A percentile compares a stretch with the other conserved stretches of the same genome.
Evolutionary conservation across 2,888 invertebrate species (phyloP).

Genomic region (Quadroppia sp.): DNA sequence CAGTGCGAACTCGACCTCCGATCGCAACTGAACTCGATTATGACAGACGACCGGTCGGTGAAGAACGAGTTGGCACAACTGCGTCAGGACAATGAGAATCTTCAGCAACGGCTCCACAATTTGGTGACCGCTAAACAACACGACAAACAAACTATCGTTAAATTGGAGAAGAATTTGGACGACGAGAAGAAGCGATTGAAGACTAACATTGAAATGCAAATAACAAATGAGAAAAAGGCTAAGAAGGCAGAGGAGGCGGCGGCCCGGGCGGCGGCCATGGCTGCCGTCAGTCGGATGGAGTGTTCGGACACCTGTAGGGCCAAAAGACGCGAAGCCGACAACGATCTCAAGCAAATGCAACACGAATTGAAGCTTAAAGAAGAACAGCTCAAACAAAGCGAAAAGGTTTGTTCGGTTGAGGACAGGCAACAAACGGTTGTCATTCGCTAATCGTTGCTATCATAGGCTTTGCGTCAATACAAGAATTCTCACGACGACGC

Average conservation of each 20-base stretch:
- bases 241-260: slow-evolving; percentile 61
- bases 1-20: slow-evolving; percentile 68
- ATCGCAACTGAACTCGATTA: slow-evolving; percentile 62
- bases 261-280: slow-evolving; percentile 53
- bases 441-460: background rate
- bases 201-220: slow-evolving; percentile 66
- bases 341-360: slow-evolving; percentile 64
- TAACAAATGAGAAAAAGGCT: slow-evolving; percentile 68
- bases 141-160: slow-evolving; percentile 70
- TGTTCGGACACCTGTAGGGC: slow-evolving; percentile 66
- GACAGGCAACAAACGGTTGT: background rate
- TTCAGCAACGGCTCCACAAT: slow-evolving; percentile 77
- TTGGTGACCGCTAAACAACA: slow-evolving; percentile 67
- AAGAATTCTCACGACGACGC: slow-evolving; percentile 64
- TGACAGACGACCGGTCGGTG: slow-evolving; percentile 64
- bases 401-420: slow-evolving; percentile 59
- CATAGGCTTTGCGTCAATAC: slow-evolving; percentile 54
- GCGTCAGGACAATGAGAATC: slow-evolving; percentile 78
- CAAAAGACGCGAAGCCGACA: slow-evolving; percentile 61
- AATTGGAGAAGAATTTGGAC: slow-evolving; percentile 72
- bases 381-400: slow-evolving; percentile 60
- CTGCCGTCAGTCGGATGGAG: slow-evolving; percentile 49
- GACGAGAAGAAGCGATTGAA: slow-evolving; percentile 76
- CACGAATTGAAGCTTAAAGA: slow-evolving; percentile 63
- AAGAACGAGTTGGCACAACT: slow-evolving; percentile 70